A percentile compares a stretch with the other conserved stretches of the same genome.
These are phyloP conservation scores for Dipus sagitta DNA, from an alignment of 2,797 vertebrate species.

Conservation along the genomic window DNA sequence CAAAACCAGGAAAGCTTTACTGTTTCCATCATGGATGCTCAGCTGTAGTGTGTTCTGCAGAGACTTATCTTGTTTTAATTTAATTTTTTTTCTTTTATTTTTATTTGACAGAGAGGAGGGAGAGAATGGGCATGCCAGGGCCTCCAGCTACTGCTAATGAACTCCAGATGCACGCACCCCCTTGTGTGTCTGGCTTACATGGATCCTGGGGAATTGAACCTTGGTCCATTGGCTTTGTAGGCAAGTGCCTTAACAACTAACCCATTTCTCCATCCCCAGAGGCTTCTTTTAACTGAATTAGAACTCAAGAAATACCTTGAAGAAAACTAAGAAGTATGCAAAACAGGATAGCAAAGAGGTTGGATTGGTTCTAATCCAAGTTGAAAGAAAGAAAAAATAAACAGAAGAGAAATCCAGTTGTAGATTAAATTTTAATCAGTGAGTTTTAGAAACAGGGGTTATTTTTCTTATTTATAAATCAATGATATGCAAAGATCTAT, in stretches of 20 bases:
- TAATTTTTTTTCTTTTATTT: too few species aligned
- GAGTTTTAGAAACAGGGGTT: background rate
- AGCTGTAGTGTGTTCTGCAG: background rate
- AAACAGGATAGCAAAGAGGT: background rate
- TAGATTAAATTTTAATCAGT: conserved; percentile 20
- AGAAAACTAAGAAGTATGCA: background rate
- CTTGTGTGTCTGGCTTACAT: too few species aligned
- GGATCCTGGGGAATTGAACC: too few species aligned
- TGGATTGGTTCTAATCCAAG: background rate
- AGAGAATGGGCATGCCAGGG: too few species aligned
- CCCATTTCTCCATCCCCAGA: too few species aligned
- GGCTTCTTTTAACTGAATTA: background rate
- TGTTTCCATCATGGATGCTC: background rate
- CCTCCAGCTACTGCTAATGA: too few species aligned
- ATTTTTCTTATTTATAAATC: conserved; percentile 27
- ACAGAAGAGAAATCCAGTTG: background rate
- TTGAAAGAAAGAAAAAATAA: background rate
- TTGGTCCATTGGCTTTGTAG: too few species aligned
- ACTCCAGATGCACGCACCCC: too few species aligned
- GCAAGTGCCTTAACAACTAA: too few species aligned
- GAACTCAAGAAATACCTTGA: background rate
- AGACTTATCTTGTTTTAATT: background rate
- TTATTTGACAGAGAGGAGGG: too few species aligned
- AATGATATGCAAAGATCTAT: background rate
- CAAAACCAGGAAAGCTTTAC: background rate